A percentile compares a stretch with the other conserved stretches of the same genome.
Evolutionary conservation across 2,888 invertebrate genomes (phyloP).

Genomic region (Drosophila prolongata): DNA sequence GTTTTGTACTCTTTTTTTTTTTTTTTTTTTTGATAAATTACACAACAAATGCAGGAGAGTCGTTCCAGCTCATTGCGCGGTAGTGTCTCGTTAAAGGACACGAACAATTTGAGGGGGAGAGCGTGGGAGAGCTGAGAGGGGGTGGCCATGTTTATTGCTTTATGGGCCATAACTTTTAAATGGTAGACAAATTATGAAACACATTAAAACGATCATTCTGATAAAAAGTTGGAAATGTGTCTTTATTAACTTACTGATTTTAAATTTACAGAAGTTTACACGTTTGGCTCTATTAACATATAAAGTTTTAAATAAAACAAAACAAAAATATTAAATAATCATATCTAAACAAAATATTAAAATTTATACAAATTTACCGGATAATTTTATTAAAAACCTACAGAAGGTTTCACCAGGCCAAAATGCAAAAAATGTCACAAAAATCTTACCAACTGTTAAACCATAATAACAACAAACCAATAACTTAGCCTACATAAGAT

Average conservation of each 20-base stretch:
- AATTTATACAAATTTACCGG: no score
- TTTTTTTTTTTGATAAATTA: conserved; percentile 67
- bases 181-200: conserved; percentile 18
- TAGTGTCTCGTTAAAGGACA: conserved; percentile 57
- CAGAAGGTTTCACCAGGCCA: no score
- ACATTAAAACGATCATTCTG: conserved; percentile 6
- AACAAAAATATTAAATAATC: no score
- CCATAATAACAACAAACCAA: no score
- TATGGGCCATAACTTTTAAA: conserved; percentile 33
- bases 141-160: conserved; percentile 16
- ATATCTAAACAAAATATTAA: no score
- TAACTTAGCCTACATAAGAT: no score
- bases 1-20: conserved; percentile 15
- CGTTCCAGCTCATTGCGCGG: conserved; percentile 69
- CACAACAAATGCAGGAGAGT: conserved; percentile 54
- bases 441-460: no score
- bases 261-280: not conserved
- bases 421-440: no score
- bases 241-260: conserved; percentile 28
- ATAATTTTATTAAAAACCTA: no score
- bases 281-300: no score
- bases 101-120: conserved; percentile 26
- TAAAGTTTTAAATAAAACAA: not conserved
- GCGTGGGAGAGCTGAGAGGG: conserved; percentile 60
- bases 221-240: conserved; percentile 11